phyloP scores from a whole-genome alignment of 2,888 invertebrate species.

The Trisateles emortualis region DNA sequence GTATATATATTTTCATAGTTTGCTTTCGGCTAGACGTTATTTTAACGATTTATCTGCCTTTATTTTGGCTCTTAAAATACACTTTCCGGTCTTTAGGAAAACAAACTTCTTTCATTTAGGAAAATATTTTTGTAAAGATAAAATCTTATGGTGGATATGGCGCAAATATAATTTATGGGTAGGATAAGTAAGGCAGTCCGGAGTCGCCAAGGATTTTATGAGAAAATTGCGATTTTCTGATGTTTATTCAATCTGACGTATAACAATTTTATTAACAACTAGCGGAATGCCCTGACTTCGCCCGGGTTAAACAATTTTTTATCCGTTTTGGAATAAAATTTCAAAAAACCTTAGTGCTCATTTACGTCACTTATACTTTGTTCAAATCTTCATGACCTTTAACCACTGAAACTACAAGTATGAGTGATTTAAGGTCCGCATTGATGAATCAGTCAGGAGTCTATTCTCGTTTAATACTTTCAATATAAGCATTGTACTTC shows the following conservation, averaged over 20 bases:
- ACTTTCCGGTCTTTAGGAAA: conserved; percentile 15
- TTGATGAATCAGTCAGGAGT: too few species aligned
- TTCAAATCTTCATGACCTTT: too few species aligned
- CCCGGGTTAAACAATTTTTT: too few species aligned
- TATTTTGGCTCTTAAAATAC: conserved; percentile 27
- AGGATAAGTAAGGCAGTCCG: conserved; percentile 15
- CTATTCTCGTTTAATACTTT: too few species aligned
- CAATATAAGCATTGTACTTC: too few species aligned
- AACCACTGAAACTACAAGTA: too few species aligned
- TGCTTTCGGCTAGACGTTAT: conserved; percentile 17
- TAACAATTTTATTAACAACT: neutral
- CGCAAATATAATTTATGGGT: conserved; percentile 24
- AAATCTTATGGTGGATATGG: conserved; percentile 16
- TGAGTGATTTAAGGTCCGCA: too few species aligned
- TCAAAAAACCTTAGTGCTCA: too few species aligned
- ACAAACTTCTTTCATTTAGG: conserved; percentile 16
- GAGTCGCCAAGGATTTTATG: conserved; percentile 15
- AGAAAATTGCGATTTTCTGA: conserved; percentile 1
- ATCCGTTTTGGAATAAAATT: too few species aligned
- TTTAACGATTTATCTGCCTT: conserved; percentile 17
- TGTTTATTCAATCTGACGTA: neutral
- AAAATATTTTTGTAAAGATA: conserved; percentile 28
- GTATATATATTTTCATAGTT: conserved; percentile 11
- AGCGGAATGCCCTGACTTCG: too few species aligned
- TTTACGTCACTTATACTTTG: too few species aligned